These are phyloP conservation scores for Oncorhynchus masou DNA, from an alignment of 2,113 vertebrate species.

Conservation along the genomic window DNA sequence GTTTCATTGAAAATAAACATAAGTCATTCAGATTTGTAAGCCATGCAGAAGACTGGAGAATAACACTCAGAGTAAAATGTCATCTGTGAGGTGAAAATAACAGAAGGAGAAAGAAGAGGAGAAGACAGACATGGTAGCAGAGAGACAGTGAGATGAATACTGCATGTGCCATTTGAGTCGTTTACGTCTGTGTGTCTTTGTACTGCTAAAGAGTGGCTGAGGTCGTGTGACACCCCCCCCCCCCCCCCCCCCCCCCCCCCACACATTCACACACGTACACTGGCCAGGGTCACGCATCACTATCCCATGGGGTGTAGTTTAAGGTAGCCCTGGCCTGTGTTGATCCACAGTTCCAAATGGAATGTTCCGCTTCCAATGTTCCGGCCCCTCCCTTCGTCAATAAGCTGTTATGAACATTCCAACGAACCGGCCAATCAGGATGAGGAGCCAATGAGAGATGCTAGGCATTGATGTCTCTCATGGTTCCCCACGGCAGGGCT, in stretches of 20 bases:
- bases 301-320: slow-evolving; percentile 50
- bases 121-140: neutral
- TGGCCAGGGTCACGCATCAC: slow-evolving; percentile 40
- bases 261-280: neutral
- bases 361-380: slow-evolving; percentile 1
- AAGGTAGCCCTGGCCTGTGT: slow-evolving; percentile 40
- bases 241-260: too few species aligned
- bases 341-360: slow-evolving; percentile 47
- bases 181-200: neutral
- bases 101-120: neutral
- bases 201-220: neutral
- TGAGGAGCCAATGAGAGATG: neutral
- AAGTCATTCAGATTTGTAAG: slow-evolving; percentile 56
- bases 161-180: slow-evolving; percentile 26
- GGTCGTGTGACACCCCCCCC: neutral
- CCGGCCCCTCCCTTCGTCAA: slow-evolving; percentile 28
- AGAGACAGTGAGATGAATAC: slow-evolving; percentile 26
- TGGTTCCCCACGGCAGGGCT: slow-evolving; percentile 8
- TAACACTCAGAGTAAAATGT: slow-evolving; percentile 44
- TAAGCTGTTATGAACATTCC: slow-evolving; percentile 47
- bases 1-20: slow-evolving; percentile 27
- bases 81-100: slow-evolving; percentile 27
- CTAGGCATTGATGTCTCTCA: slow-evolving; percentile 6
- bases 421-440: slow-evolving; percentile 35
- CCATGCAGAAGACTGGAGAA: slow-evolving; percentile 42